These are phyloP conservation scores for Sesia apiformis DNA, from an alignment of 2,888 invertebrate genomes.

Conservation along the genomic window DNA sequence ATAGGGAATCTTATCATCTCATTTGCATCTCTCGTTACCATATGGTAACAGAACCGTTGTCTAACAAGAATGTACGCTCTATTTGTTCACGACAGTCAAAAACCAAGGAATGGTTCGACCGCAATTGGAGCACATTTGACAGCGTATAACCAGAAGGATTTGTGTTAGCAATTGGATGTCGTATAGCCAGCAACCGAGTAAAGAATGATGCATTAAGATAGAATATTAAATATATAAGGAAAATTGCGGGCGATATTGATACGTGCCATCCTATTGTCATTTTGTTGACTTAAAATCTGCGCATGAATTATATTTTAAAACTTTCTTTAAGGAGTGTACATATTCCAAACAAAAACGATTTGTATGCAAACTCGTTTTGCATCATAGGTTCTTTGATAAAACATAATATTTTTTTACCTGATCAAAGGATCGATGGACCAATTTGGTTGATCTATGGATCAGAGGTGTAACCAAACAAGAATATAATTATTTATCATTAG, in stretches of 20 bases:
- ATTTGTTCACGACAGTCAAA: neutral
- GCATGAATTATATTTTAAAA: neutral
- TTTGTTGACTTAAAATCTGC: neutral
- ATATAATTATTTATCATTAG: too few relatives aligned
- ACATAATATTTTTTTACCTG: too few relatives aligned
- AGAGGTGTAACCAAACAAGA: too few relatives aligned
- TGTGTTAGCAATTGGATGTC: neutral
- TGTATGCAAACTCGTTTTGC: too few relatives aligned
- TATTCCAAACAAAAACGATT: too few relatives aligned
- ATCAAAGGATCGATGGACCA: too few relatives aligned
- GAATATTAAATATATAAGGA: constrained; percentile 1
- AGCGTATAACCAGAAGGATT: neutral
- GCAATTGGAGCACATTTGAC: neutral
- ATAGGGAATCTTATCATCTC: neutral
- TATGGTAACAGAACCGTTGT: neutral
- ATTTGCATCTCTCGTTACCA: neutral
- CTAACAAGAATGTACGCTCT: neutral
- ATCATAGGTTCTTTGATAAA: too few relatives aligned
- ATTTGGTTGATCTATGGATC: too few relatives aligned
- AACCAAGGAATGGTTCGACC: constrained; percentile 1
- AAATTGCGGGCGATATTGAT: neutral
- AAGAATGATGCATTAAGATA: neutral
- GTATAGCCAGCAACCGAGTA: neutral
- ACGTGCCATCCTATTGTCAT: neutral
- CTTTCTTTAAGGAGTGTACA: neutral